Evolutionary conservation across 2,797 vertebrate species (phyloP).

Genomic region (Thripadectes ignobilis): DNA sequence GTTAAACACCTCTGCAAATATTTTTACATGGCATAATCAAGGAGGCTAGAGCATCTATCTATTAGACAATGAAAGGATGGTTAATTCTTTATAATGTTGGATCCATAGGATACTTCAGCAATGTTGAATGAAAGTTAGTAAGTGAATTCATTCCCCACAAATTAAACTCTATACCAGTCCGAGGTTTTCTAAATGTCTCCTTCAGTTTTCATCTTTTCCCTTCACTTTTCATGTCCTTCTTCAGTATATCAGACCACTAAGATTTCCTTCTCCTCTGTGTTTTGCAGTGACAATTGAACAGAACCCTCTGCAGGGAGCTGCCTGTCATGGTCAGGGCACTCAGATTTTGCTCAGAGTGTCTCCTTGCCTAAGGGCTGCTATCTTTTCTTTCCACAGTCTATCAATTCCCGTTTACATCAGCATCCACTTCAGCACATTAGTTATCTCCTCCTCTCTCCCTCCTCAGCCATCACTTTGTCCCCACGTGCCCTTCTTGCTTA

Average conservation of each 20-base stretch:
- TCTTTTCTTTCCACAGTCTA: neutral
- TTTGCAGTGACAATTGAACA: neutral
- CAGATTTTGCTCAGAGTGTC: neutral
- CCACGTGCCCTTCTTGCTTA: neutral
- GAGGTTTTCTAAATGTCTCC: neutral
- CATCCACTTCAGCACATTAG: neutral
- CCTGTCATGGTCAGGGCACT: accelerated
- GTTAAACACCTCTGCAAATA: neutral
- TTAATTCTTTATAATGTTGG: neutral
- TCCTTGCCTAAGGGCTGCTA: neutral
- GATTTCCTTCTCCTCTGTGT: neutral
- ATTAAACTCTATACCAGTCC: neutral
- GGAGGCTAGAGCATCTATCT: neutral
- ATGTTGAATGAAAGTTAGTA: neutral
- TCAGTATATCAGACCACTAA: neutral
- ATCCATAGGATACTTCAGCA: neutral
- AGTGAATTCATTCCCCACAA: neutral
- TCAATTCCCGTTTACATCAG: neutral
- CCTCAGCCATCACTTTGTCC: neutral
- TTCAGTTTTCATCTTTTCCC: neutral
- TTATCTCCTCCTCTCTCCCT: neutral
- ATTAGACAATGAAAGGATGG: neutral
- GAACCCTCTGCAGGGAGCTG: neutral
- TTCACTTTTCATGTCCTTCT: neutral
- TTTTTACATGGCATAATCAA: neutral